Evolutionary conservation across 2,113 vertebrate genomes (phyloP).

Genomic region (Crotalus helleri): DNA sequence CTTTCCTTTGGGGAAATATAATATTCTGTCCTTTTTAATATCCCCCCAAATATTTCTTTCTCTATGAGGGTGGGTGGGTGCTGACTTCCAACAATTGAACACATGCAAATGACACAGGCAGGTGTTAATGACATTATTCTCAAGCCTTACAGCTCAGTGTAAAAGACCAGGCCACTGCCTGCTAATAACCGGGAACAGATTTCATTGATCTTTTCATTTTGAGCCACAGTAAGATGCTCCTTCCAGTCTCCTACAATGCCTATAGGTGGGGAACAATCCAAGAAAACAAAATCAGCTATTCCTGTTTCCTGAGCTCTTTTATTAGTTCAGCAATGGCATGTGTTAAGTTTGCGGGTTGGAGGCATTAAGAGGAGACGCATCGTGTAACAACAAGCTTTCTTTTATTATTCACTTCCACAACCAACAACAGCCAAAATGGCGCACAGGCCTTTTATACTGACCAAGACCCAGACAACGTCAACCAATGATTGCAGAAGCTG

Average conservation of each 20-base stretch:
- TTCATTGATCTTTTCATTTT: slow-evolving; percentile 38
- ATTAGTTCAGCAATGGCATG: not conserved
- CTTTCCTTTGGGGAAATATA: too few relatives aligned
- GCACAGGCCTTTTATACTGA: too few relatives aligned
- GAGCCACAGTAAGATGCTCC: slow-evolving; percentile 43
- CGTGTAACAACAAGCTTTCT: too few relatives aligned
- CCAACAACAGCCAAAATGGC: too few relatives aligned
- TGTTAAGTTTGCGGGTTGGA: too few relatives aligned
- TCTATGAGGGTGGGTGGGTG: too few relatives aligned
- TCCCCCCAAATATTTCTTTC: too few relatives aligned
- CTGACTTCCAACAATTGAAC: not conserved
- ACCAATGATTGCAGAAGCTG: too few relatives aligned
- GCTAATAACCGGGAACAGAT: slow-evolving; percentile 31
- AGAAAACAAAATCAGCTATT: not conserved
- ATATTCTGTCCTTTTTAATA: too few relatives aligned
- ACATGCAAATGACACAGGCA: not conserved
- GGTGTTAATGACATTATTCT: not conserved
- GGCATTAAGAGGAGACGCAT: too few relatives aligned
- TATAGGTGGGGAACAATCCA: not conserved
- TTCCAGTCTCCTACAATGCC: slow-evolving; percentile 53
- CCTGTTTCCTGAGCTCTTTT: not conserved
- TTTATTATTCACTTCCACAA: too few relatives aligned
- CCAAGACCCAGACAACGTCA: too few relatives aligned
- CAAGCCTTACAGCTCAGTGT: slow-evolving; percentile 15
- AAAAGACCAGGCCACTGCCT: slow-evolving; percentile 29